Percentiles rank a stretch among this genome's conserved stretches.
Evolutionary conservation across 35 echinoderm and acorn worm species (phyloP).

Genomic region (Ptychodera flava): DNA sequence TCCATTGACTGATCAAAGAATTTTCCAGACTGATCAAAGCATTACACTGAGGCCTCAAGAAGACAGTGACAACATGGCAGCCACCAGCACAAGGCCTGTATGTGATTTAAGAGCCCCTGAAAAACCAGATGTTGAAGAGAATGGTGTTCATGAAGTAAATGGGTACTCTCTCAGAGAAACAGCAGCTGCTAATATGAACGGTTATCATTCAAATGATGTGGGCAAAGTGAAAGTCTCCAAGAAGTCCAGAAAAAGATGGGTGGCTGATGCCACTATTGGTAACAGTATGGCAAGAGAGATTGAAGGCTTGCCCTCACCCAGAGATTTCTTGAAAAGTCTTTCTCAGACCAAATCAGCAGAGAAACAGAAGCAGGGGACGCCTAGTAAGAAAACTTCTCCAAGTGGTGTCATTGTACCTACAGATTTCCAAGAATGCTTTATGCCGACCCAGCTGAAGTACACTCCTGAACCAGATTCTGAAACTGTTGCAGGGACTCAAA

Average conservation of each 20-base stretch:
- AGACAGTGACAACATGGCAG: background rate
- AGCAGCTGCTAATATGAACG: background rate
- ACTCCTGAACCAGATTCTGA: background rate
- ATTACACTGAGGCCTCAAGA: background rate
- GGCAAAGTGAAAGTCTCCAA: background rate
- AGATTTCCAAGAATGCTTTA: background rate
- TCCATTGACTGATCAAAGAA: background rate
- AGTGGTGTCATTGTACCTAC: background rate
- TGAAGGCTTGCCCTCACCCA: background rate
- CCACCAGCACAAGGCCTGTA: background rate
- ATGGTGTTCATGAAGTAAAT: background rate
- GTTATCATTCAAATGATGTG: background rate
- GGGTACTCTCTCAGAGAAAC: background rate
- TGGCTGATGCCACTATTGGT: background rate
- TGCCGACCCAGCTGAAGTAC: background rate
- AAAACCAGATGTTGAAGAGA: background rate
- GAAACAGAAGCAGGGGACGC: background rate
- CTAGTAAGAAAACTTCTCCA: background rate
- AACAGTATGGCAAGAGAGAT: background rate
- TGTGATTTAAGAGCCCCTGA: background rate
- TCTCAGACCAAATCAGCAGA: background rate
- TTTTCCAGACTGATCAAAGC: background rate
- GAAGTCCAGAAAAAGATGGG: background rate
- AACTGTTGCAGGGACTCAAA: too few relatives aligned
- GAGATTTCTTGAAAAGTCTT: background rate